Evolutionary conservation across 2,797 vertebrate species (phyloP).

Genomic region (Odontamblyopus lacepedii): DNA sequence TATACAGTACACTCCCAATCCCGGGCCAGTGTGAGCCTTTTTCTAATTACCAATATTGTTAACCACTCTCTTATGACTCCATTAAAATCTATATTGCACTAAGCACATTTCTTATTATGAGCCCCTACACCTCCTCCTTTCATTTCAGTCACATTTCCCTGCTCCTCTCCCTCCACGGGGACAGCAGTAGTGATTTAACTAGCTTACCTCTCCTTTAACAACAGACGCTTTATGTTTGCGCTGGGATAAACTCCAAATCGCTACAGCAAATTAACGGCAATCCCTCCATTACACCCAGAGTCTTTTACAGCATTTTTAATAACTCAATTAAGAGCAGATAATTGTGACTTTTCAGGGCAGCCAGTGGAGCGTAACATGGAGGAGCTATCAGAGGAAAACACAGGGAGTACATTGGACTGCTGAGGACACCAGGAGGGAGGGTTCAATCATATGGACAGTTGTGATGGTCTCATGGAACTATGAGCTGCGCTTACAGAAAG

Average conservation of each 20-base stretch:
- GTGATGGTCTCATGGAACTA: too few species aligned
- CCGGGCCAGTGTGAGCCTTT: not conserved
- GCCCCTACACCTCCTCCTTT: not conserved
- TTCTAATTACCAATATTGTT: not conserved
- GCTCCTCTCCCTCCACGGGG: not conserved
- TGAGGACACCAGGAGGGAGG: too few species aligned
- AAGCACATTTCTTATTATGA: not conserved
- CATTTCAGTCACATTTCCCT: not conserved
- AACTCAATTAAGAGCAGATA: conserved; percentile 48
- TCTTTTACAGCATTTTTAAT: conserved; percentile 56
- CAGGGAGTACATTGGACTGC: not conserved
- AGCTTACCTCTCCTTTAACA: conserved; percentile 6
- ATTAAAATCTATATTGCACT: not conserved
- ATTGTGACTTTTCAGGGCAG: conserved; percentile 43
- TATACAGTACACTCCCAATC: not conserved
- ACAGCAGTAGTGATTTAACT: not conserved
- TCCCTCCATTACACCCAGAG: conserved; percentile 48
- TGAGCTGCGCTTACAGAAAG: too few species aligned
- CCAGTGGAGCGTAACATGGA: conserved; percentile 34
- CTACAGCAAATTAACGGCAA: conserved; percentile 34
- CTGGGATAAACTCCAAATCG: conserved; percentile 21
- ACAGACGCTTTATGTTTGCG: conserved; percentile 15
- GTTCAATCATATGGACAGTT: too few species aligned
- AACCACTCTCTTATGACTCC: not conserved
- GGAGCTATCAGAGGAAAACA: conserved; percentile 31